phyloP scores from a whole-genome alignment of 2,797 vertebrate species.

The Otolemur crassicaudatus region DNA sequence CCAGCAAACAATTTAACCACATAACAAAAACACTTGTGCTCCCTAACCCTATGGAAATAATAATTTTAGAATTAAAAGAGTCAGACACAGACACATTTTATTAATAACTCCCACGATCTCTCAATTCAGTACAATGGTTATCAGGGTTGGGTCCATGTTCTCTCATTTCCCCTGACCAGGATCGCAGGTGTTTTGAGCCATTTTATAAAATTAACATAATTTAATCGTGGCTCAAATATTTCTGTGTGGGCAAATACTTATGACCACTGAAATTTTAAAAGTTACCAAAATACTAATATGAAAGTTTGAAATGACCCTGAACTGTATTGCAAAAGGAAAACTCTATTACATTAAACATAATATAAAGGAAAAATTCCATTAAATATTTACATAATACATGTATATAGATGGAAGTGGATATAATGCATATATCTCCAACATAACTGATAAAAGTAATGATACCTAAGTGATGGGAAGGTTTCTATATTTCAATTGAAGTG shows the following conservation, averaged over 20 bases:
- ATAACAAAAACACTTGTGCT: not conserved
- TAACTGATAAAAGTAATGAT: not conserved
- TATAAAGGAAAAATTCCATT: not conserved
- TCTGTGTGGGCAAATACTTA: not conserved
- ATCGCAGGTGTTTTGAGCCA: not conserved
- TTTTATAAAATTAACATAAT: not conserved
- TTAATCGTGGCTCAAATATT: not conserved
- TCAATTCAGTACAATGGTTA: not conserved
- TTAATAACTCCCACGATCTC: too few relatives aligned
- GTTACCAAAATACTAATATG: not conserved
- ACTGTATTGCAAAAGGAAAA: not conserved
- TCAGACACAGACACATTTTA: not conserved
- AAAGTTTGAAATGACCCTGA: not conserved
- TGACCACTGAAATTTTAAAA: not conserved
- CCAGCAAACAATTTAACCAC: not conserved
- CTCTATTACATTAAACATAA: not conserved
- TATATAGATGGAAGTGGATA: not conserved
- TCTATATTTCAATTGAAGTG: not conserved
- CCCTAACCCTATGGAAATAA: not conserved
- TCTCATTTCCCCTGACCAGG: not conserved
- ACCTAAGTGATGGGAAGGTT: not conserved
- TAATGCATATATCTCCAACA: not conserved
- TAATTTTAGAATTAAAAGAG: not conserved
- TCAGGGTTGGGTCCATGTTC: accelerated
- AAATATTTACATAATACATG: not conserved